phyloP scores from a whole-genome alignment of 2,888 invertebrate genomes.

The Acanthosepion lycidas region DNA sequence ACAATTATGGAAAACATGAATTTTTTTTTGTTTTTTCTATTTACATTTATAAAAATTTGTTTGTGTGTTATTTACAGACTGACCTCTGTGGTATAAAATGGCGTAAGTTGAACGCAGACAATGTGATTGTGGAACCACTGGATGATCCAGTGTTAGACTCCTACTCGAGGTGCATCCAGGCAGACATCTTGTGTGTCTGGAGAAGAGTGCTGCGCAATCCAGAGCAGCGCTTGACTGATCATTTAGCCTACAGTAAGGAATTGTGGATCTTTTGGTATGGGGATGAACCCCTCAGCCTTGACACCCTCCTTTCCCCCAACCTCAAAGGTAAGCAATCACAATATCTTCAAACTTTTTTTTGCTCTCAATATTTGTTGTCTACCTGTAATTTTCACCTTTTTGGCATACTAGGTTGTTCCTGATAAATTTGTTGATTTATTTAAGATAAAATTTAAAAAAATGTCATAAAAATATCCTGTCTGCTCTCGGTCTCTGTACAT shows the following conservation, averaged over 20 bases:
- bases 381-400: too few species aligned
- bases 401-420: too few species aligned
- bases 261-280: conserved; percentile 99
- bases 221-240: conserved; percentile 61
- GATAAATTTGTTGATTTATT: too few species aligned
- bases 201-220: conserved; percentile 81
- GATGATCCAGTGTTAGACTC: conserved; percentile 76
- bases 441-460: too few species aligned
- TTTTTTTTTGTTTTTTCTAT: not conserved
- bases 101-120: conserved; percentile 81
- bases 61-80: conserved; percentile 82
- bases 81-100: conserved; percentile 99
- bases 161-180: conserved; percentile 77
- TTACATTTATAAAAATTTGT: not conserved
- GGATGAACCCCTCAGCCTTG: conserved; percentile 77
- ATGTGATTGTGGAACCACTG: conserved; percentile 75
- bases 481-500: too few species aligned
- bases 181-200: conserved; percentile 98
- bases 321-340: conserved; percentile 84
- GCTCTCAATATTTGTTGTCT: too few species aligned
- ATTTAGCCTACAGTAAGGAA: conserved; percentile 81
- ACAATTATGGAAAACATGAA: not conserved
- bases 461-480: too few species aligned
- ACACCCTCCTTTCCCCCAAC: conserved; percentile 80
- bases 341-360: conserved; percentile 52